A percentile compares a stretch with the other conserved stretches of the same genome.
phyloP scores from a whole-genome alignment of 2,888 invertebrate genomes.

The Lissocephala sabroskyi region DNA sequence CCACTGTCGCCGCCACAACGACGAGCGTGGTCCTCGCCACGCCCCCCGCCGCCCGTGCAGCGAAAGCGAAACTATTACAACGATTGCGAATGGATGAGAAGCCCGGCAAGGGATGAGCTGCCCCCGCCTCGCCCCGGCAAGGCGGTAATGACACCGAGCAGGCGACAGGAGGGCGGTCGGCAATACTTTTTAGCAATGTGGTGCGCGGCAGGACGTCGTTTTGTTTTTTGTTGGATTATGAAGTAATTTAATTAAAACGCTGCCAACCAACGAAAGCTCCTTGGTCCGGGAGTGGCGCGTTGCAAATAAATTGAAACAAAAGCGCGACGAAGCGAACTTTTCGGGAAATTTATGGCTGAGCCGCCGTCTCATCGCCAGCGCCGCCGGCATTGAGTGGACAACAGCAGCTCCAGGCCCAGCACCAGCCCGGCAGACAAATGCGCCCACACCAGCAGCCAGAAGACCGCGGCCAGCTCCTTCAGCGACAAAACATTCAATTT shows the following conservation, averaged over 20 bases:
- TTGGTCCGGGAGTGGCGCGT: not conserved
- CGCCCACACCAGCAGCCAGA: slow-evolving; percentile 50
- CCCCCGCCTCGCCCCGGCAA: too few relatives aligned
- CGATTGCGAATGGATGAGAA: too few relatives aligned
- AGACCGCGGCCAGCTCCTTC: slow-evolving; percentile 45
- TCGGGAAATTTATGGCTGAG: not conserved
- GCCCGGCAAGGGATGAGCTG: too few relatives aligned
- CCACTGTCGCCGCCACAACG: not conserved
- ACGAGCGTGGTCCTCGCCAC: not conserved
- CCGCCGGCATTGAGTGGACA: not conserved
- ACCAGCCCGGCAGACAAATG: slow-evolving; percentile 28
- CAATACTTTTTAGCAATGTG: not conserved
- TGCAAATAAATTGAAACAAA: slow-evolving; percentile 28
- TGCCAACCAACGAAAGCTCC: slow-evolving; percentile 2
- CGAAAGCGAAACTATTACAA: slow-evolving; percentile 1
- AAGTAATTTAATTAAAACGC: slow-evolving; percentile 54
- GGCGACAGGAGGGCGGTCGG: too few relatives aligned
- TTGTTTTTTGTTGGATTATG: slow-evolving; percentile 34
- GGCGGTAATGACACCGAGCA: too few relatives aligned
- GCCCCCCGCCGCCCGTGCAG: not conserved
- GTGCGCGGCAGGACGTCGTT: slow-evolving; percentile 9
- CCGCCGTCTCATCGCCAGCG: not conserved
- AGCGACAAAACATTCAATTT: slow-evolving; percentile 36
- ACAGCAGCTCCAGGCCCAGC: slow-evolving; percentile 34
- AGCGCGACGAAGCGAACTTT: not conserved